Evolutionary conservation across 2,888 invertebrate species (phyloP), one percentile per base, ranked within the genome.

Genomic region (Osmoderma eremita): DNA sequence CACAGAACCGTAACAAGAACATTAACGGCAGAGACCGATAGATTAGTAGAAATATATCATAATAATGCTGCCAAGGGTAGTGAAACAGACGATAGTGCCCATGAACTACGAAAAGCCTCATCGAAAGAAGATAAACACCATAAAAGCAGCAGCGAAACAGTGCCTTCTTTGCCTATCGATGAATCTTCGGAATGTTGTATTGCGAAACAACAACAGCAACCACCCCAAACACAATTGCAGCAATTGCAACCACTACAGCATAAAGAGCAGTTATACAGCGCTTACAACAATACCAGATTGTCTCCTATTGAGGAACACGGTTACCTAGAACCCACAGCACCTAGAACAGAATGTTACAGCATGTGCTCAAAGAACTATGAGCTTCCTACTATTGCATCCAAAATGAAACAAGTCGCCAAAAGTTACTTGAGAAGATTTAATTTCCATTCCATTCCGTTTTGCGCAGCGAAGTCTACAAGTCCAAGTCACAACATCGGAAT

Each of bases 401-500:
- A 85, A 76, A 84, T 88, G 84, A 90, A 89, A 76, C 86, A 86
- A 75, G 85, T 86, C 0, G 85, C 85, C 30, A 83, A 84, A 75
- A 84, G 85, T 8, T 86, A 85, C 75, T 85, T 85, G 62, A 65
- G 70, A 13, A 75, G 78, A 67, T 82, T 81, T 66, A 83, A 84
- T 73, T 82, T 84, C 63, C 80, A 83, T 18, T 84, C 86, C 70
- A 88, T 90, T 68, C 89, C 89, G 0, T 89, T 89, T 76, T 84
- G 88, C 1, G 85, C 86, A 50, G 86, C 86, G 70, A 88, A 86
- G 73, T 88, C 88, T 41, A 84, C 86, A 0, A 83, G 86, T 4
- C 88, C 86, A 0, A 89, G 89, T 72, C 86, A 89, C 76, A 88
- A 89, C 74, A 84, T 89, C 41, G 88, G 88, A 36, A 82, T 88